These are phyloP conservation scores for Prochilodus magdalenae DNA, from an alignment of 2,113 vertebrate species.

Conservation along the genomic window DNA sequence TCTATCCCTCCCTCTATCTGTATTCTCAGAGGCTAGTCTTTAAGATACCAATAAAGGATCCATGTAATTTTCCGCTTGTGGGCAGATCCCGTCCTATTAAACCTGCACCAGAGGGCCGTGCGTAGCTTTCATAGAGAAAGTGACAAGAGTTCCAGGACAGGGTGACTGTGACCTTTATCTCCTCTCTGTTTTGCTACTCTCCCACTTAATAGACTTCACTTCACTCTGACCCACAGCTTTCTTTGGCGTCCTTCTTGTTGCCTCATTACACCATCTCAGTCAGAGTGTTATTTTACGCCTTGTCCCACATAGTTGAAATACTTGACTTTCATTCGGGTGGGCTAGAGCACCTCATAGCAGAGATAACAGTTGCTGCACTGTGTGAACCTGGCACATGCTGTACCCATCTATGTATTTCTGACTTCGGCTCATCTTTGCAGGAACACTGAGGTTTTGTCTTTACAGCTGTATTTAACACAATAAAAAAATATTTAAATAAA, in stretches of 20 bases:
- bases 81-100: slow-evolving; percentile 23
- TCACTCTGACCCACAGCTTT: slow-evolving; percentile 48
- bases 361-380: slow-evolving; percentile 34
- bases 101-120: slow-evolving; percentile 25
- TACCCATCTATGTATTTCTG: slow-evolving; percentile 3
- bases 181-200: slow-evolving; percentile 26
- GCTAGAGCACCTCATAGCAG: slow-evolving; percentile 23
- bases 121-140: slow-evolving; percentile 35
- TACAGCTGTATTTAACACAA: not conserved
- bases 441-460: not conserved
- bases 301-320: slow-evolving; percentile 45
- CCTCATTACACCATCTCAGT: slow-evolving; percentile 48
- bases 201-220: slow-evolving; percentile 53
- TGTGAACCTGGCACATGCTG: slow-evolving; percentile 26
- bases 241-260: slow-evolving; percentile 40
- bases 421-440: not conserved
- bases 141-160: slow-evolving; percentile 50
- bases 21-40: slow-evolving; percentile 22
- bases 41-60: slow-evolving; percentile 35
- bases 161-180: slow-evolving; percentile 55
- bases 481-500: no score
- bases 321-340: slow-evolving; percentile 38
- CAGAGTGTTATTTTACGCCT: slow-evolving; percentile 45
- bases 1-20: slow-evolving; percentile 51
- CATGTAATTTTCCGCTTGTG: slow-evolving; percentile 41